Evolutionary conservation across 2,113 vertebrate genomes (phyloP).

Genomic region (Burhinus oedicnemus): DNA sequence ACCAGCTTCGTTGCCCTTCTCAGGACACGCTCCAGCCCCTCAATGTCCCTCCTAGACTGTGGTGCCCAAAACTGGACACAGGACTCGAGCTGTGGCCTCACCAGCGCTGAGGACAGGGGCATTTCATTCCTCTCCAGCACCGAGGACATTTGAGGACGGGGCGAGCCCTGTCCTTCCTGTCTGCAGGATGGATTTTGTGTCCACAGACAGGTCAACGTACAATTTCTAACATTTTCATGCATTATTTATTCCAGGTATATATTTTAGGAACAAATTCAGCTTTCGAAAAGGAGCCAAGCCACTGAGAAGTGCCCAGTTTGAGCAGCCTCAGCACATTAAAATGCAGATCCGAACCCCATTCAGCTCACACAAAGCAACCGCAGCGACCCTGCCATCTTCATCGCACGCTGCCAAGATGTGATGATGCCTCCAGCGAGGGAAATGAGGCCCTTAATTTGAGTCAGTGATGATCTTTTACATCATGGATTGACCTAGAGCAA

Average conservation of each 20-base stretch:
- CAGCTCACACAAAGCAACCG: neutral
- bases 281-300: neutral
- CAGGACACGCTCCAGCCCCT: too few species aligned
- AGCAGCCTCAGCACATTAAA: neutral
- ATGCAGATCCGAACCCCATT: neutral
- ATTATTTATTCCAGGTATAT: rapidly evolving
- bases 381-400: neutral
- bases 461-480: neutral
- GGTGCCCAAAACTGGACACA: too few species aligned
- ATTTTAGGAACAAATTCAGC: rapidly evolving
- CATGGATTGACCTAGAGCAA: neutral
- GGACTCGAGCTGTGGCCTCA: too few species aligned
- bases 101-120: too few species aligned
- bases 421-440: neutral
- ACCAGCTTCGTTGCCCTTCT: too few species aligned
- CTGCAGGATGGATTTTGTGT: neutral
- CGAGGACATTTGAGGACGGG: neutral
- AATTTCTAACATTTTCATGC: too few species aligned
- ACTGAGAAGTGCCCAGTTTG: neutral
- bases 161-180: neutral
- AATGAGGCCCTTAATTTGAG: neutral
- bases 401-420: neutral
- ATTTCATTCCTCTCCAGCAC: neutral
- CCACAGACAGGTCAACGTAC: neutral
- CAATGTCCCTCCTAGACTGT: too few species aligned